phyloP scores from a whole-genome alignment of 2,113 vertebrate species.

The Oplegnathus fasciatus region DNA sequence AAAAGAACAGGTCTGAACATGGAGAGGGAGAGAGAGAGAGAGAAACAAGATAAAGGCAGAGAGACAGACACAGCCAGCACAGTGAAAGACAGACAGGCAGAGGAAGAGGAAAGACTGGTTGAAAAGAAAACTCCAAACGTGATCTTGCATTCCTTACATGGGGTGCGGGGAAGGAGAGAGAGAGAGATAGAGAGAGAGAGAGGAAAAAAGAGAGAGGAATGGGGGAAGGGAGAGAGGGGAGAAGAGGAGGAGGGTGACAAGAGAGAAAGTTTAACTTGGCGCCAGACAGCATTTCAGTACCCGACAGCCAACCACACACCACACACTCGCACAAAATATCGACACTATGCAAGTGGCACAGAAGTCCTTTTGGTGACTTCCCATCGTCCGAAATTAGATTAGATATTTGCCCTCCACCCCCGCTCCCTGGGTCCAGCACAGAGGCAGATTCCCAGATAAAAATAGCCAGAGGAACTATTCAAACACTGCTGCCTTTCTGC shows the following conservation, averaged over 20 bases:
- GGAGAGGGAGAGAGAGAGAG: slow-evolving; percentile 33
- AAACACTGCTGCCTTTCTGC: slow-evolving; percentile 80
- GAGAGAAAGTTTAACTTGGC: slow-evolving; percentile 84
- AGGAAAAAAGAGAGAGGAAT: slow-evolving; percentile 32
- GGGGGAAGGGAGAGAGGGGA: slow-evolving; percentile 46
- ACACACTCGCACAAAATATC: slow-evolving; percentile 67
- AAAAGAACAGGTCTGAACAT: slow-evolving; percentile 78
- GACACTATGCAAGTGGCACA: slow-evolving; percentile 71
- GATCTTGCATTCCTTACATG: slow-evolving; percentile 84
- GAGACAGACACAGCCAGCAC: background rate
- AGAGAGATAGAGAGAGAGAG: slow-evolving; percentile 46
- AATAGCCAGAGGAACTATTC: slow-evolving; percentile 85
- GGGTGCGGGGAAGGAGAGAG: slow-evolving; percentile 68
- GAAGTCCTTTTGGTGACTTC: slow-evolving; percentile 81
- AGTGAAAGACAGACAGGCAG: slow-evolving; percentile 25
- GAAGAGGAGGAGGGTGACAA: slow-evolving; percentile 55
- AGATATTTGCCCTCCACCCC: slow-evolving; percentile 80
- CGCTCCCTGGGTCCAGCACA: slow-evolving; percentile 75
- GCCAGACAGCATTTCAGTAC: slow-evolving; percentile 84
- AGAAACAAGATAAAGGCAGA: slow-evolving; percentile 6
- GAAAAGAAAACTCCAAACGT: slow-evolving; percentile 77
- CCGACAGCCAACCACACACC: slow-evolving; percentile 74
- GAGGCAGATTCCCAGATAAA: slow-evolving; percentile 86
- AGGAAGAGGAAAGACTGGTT: slow-evolving; percentile 72
- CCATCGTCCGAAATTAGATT: slow-evolving; percentile 84